Evolutionary conservation across 2,113 vertebrate genomes (phyloP).

Genomic region (Nettapus auritus): DNA sequence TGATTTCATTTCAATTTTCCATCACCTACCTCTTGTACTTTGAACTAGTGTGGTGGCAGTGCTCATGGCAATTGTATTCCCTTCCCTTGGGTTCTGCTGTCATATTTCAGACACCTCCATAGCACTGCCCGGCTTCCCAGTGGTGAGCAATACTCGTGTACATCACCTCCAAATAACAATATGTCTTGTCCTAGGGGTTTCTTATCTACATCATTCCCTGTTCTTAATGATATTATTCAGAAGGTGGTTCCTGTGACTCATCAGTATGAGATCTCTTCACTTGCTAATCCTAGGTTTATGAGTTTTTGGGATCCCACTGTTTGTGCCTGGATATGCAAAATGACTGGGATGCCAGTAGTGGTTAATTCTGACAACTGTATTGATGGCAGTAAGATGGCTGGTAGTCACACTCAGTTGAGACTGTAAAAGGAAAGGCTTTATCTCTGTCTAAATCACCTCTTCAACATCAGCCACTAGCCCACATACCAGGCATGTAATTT

Average conservation of each 20-base stretch:
- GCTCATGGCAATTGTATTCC: background rate
- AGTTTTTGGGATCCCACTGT: background rate
- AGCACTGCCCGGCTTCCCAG: background rate
- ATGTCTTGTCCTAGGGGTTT: background rate
- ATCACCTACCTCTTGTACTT: background rate
- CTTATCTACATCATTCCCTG: background rate
- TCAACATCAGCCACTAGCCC: background rate
- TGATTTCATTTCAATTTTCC: background rate
- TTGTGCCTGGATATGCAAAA: background rate
- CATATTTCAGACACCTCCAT: background rate
- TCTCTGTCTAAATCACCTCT: background rate
- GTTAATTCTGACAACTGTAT: too few species aligned
- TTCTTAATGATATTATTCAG: background rate
- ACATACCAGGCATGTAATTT: background rate
- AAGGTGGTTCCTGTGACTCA: background rate
- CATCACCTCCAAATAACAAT: background rate
- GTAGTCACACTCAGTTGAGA: background rate
- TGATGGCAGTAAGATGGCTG: background rate
- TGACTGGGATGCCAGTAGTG: background rate
- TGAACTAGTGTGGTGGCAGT: background rate
- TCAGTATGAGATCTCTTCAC: background rate
- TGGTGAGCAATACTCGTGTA: too few species aligned
- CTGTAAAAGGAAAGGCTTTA: background rate
- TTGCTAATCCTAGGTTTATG: background rate
- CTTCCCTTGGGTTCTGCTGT: background rate